Evolutionary conservation across 2,797 vertebrate genomes (phyloP).

Genomic region (Anguilla marmorata): DNA sequence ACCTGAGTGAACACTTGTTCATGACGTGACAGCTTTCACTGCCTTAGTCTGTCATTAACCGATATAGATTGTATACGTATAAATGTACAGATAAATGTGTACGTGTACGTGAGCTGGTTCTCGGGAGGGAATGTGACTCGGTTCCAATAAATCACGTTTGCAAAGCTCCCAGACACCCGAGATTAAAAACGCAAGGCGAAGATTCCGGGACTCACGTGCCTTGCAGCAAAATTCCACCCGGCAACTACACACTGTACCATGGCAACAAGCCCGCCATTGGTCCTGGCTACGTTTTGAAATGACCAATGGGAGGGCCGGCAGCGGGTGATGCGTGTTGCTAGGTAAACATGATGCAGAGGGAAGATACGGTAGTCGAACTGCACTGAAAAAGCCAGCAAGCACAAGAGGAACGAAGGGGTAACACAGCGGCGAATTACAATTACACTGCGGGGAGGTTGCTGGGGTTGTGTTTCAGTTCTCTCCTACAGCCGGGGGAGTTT

Average conservation of each 20-base stretch:
- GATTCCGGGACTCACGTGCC: conserved; percentile 81
- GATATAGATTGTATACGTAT: conserved; percentile 39
- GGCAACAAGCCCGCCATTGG: conserved; percentile 93
- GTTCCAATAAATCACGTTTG: conserved; percentile 71
- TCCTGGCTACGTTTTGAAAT: conserved; percentile 75
- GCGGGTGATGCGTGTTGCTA: conserved; percentile 91
- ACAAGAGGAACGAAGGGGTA: conserved; percentile 66
- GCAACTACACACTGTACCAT: conserved; percentile 87
- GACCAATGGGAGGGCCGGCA: conserved; percentile 84
- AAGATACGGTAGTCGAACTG: conserved; percentile 87
- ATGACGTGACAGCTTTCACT: conserved; percentile 19
- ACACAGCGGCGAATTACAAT: conserved; percentile 63
- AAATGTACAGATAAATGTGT: conserved; percentile 51
- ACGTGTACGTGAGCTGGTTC: conserved; percentile 52
- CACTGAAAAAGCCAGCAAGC: conserved; percentile 66
- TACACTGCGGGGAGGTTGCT: conserved; percentile 59
- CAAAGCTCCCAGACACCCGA: conserved; percentile 71
- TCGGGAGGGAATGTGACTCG: conserved; percentile 58
- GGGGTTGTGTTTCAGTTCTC: conserved; percentile 53
- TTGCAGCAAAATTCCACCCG: conserved; percentile 87
- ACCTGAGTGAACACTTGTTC: not conserved
- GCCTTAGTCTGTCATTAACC: conserved; percentile 37
- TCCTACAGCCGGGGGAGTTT: conserved; percentile 36
- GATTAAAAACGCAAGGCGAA: conserved; percentile 75
- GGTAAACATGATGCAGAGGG: conserved; percentile 89